Percentiles rank a stretch among this genome's conserved stretches.
Conservation (phyloP, 2,888 invertebrate species). For the Megastigmus dorsalis region DNA sequence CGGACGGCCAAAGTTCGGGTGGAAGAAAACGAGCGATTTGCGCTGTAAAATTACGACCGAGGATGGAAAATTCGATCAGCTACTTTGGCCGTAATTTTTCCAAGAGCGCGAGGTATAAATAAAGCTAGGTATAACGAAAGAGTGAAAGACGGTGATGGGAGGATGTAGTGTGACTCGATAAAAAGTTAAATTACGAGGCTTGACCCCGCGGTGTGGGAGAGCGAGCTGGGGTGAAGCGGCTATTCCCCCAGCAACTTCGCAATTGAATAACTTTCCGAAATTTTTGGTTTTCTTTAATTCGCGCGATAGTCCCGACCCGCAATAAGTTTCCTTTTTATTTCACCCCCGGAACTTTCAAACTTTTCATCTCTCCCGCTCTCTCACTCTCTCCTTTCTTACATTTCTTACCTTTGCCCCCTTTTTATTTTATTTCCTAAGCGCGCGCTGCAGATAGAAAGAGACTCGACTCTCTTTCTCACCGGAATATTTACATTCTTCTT, state of each 20-base stretch:
- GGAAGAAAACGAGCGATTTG: neutral
- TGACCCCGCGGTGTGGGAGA: too few species aligned
- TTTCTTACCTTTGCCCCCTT: neutral
- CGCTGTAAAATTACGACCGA: neutral
- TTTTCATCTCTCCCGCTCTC: conserved; percentile 3
- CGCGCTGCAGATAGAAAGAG: too few species aligned
- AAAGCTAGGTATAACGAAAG: neutral
- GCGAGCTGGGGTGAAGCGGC: too few species aligned
- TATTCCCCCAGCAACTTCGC: conserved; percentile 56
- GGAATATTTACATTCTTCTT: conserved; percentile 30
- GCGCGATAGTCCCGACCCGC: conserved; percentile 56
- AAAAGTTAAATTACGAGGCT: conserved; percentile 61
- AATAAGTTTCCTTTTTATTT: conserved; percentile 45
- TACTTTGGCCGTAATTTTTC: conserved; percentile 9
- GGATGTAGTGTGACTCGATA: conserved; percentile 58
- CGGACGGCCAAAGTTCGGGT: neutral
- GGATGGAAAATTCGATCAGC: neutral
- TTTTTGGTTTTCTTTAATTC: conserved; percentile 63
- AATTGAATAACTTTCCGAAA: conserved; percentile 63
- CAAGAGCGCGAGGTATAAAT: conserved; percentile 16
- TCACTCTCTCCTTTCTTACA: too few species aligned
- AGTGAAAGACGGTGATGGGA: conserved; percentile 32
- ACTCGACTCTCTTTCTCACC: too few species aligned
- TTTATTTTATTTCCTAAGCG: conserved; percentile 28
- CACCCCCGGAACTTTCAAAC: conserved; percentile 24